phyloP scores from a whole-genome alignment of 2,888 invertebrate species.

The Tachina grossa region DNA sequence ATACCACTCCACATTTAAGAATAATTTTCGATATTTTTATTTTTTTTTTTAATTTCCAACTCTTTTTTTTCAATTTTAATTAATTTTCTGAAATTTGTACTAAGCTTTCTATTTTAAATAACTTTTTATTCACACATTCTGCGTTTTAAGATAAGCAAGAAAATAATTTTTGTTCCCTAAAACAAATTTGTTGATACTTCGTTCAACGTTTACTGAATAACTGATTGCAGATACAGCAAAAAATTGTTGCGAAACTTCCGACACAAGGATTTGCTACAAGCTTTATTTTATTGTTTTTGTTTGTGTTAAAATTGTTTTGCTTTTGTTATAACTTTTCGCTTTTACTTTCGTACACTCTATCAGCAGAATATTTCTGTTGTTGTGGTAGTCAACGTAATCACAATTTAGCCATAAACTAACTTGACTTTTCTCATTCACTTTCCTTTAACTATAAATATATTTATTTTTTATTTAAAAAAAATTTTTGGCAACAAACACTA shows the following conservation, averaged over 20 bases:
- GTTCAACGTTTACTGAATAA: constrained; percentile 79
- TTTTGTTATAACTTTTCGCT: constrained; percentile 56
- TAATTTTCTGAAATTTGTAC: not conserved
- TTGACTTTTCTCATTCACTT: not conserved
- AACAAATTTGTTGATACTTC: constrained; percentile 73
- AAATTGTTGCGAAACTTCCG: constrained; percentile 79
- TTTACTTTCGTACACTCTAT: constrained; percentile 43
- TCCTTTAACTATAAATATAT: not conserved
- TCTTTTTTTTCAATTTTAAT: not conserved
- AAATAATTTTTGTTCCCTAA: not conserved
- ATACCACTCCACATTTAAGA: not conserved
- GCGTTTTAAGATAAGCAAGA: constrained; percentile 3
- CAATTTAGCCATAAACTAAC: constrained; percentile 11
- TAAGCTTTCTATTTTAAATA: constrained; percentile 17
- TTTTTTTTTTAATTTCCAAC: constrained; percentile 3
- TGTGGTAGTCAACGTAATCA: constrained; percentile 57
- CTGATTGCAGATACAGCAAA: constrained; percentile 76
- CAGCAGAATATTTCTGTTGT: constrained; percentile 37
- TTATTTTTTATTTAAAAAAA: not conserved
- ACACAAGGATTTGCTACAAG: constrained; percentile 66
- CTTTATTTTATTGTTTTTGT: constrained; percentile 60
- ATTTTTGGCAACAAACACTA: not conserved
- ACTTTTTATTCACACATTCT: constrained; percentile 1
- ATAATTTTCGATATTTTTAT: not conserved
- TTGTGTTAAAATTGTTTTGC: constrained; percentile 46